Evolutionary conservation across 2,888 invertebrate species (phyloP).

Genomic region (Altica lythri): DNA sequence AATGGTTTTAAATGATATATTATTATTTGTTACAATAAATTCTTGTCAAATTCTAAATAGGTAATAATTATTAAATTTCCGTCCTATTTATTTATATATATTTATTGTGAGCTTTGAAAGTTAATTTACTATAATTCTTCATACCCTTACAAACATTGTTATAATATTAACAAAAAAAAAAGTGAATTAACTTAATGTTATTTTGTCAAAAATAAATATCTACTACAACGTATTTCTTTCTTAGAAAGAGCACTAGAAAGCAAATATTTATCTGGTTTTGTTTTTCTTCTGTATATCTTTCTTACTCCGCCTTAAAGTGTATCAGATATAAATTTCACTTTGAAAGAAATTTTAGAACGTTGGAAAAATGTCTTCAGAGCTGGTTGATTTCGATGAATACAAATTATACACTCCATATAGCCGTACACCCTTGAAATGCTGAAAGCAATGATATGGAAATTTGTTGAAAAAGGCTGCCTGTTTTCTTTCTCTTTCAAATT

Average conservation of each 20-base stretch:
- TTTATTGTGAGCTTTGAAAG: no score
- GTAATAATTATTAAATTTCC: no score
- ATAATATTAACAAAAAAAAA: no score
- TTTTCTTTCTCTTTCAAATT: background rate
- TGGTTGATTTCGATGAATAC: constrained; percentile 15
- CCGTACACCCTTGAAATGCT: background rate
- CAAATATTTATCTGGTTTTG: constrained; percentile 13
- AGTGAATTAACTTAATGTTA: no score
- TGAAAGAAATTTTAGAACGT: constrained; percentile 2
- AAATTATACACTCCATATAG: constrained; percentile 19
- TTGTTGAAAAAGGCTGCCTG: constrained; percentile 1
- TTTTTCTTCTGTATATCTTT: background rate
- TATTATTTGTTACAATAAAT: no score
- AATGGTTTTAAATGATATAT: no score
- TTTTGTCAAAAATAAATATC: no score
- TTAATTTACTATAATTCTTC: no score
- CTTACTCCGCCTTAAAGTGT: background rate
- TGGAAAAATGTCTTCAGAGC: constrained; percentile 10
- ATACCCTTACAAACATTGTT: no score
- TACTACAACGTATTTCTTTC: background rate
- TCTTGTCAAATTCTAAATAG: no score
- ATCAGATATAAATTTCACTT: constrained; percentile 15
- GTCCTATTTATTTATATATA: no score
- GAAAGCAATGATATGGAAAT: constrained; percentile 18
- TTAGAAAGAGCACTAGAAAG: background rate